These are phyloP conservation scores for Brenthis ino DNA, from an alignment of 2,888 invertebrate species.

Conservation along the genomic window DNA sequence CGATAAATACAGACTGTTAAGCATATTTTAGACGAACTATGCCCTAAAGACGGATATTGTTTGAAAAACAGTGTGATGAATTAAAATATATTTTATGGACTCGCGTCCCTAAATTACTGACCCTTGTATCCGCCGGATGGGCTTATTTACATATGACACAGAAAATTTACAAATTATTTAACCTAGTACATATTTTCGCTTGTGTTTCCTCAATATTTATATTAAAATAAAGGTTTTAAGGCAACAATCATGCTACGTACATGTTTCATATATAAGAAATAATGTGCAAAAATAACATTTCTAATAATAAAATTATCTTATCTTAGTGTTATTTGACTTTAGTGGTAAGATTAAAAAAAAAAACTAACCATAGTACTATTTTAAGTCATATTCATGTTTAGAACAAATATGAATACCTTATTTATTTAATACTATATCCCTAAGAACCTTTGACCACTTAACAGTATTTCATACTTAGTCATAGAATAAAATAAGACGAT, in stretches of 20 bases:
- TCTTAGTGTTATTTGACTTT: background rate
- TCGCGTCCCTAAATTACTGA: slow-evolving; percentile 22
- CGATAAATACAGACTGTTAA: background rate
- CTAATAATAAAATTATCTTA: background rate
- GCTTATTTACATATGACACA: slow-evolving; percentile 20
- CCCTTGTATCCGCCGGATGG: slow-evolving; percentile 21
- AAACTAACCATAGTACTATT: slow-evolving; percentile 4
- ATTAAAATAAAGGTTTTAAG: no score
- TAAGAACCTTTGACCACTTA: slow-evolving; percentile 18
- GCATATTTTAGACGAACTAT: slow-evolving; percentile 10
- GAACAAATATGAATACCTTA: slow-evolving; percentile 5
- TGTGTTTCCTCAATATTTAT: background rate
- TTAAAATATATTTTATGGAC: slow-evolving; percentile 26
- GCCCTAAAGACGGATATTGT: slow-evolving; percentile 23
- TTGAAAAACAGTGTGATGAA: slow-evolving; percentile 30
- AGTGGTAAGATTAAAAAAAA: background rate
- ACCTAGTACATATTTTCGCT: background rate
- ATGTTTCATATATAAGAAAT: no score
- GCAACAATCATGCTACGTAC: no score
- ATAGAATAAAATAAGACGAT: background rate
- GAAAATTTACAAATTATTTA: slow-evolving; percentile 1
- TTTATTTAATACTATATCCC: background rate
- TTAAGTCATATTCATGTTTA: slow-evolving; percentile 8
- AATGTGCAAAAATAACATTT: background rate
- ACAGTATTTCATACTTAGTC: background rate